A percentile compares a stretch with the other conserved stretches of the same genome.
Evolutionary conservation across 1,140 invertebrate species (phyloP).

Genomic region (Drusus annulatus): DNA sequence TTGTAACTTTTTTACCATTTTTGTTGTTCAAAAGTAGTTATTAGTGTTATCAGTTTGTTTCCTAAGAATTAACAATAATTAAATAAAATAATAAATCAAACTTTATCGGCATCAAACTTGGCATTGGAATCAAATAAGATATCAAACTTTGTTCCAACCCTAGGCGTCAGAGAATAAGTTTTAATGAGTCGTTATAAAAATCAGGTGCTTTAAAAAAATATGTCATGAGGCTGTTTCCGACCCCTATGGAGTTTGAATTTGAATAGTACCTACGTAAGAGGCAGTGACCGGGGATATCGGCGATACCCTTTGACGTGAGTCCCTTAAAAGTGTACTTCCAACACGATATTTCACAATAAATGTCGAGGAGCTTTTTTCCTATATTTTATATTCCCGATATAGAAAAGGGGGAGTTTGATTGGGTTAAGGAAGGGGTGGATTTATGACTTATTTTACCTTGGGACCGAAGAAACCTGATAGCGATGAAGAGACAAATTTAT

Average conservation of each 20-base stretch:
- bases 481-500: conserved; percentile 16
- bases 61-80: too few species aligned
- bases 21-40: too few species aligned
- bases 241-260: conserved; percentile 45
- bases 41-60: too few species aligned
- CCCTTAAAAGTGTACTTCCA: conserved; percentile 53
- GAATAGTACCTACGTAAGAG: conserved; percentile 52
- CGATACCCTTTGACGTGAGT: conserved; percentile 51
- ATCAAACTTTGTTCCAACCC: too few species aligned
- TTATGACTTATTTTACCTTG: conserved; percentile 47
- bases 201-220: not conserved
- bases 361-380: conserved; percentile 46
- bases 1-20: too few species aligned
- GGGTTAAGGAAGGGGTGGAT: conserved; percentile 30
- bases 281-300: conserved; percentile 53
- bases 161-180: too few species aligned
- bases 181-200: too few species aligned
- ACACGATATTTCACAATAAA: conserved; percentile 59
- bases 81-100: too few species aligned
- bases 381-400: conserved; percentile 41
- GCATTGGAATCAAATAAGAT: too few species aligned
- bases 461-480: conserved; percentile 17
- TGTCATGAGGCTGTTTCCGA: conserved; percentile 26
- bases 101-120: too few species aligned
- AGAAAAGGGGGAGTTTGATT: conserved; percentile 2